These are phyloP conservation scores for Silvanus unidentatus DNA, from an alignment of 2,888 invertebrate genomes.

Conservation along the genomic window DNA sequence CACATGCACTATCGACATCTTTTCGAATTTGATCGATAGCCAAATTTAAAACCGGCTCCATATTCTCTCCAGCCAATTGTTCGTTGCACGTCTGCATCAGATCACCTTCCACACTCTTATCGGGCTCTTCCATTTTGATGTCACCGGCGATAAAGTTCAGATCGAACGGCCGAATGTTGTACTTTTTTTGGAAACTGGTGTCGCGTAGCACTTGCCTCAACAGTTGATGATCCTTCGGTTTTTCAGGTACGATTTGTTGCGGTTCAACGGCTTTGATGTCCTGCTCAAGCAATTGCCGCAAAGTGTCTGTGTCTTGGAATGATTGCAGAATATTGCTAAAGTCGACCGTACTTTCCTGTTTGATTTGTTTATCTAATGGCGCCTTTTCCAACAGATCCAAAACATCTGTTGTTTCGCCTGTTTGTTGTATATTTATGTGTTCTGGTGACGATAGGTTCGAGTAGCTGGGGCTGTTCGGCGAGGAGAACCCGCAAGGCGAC, in stretches of 20 bases:
- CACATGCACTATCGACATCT: constrained; percentile 80
- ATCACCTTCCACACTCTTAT: constrained; percentile 33
- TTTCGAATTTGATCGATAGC: constrained; percentile 82
- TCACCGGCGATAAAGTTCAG: constrained; percentile 51
- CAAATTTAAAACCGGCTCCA: constrained; percentile 76
- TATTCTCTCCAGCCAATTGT: constrained; percentile 64
- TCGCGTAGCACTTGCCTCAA: constrained; percentile 76
- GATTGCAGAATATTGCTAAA: constrained; percentile 57
- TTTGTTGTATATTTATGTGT: constrained; percentile 20
- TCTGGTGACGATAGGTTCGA: constrained; percentile 30
- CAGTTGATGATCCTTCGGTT: constrained; percentile 65
- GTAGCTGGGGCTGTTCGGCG: constrained; percentile 44
- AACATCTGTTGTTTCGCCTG: constrained; percentile 31
- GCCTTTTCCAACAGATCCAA: constrained; percentile 34
- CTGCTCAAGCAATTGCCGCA: constrained; percentile 32
- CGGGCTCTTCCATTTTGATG: constrained; percentile 65
- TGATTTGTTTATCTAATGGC: constrained; percentile 38
- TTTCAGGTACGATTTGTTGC: constrained; percentile 26
- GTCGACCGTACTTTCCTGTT: constrained; percentile 58
- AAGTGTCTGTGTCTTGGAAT: constrained; percentile 41
- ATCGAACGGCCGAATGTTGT: constrained; percentile 75
- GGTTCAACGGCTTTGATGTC: constrained; percentile 27
- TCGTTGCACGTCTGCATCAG: constrained; percentile 46
- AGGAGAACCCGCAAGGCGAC: constrained; percentile 47
- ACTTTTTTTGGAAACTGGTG: constrained; percentile 77